Percentiles rank a stretch among this genome's conserved stretches.
Evolutionary conservation across 1,140 invertebrate species (phyloP).

Genomic region (roundworm (Caenorhabditis elegans)): DNA sequence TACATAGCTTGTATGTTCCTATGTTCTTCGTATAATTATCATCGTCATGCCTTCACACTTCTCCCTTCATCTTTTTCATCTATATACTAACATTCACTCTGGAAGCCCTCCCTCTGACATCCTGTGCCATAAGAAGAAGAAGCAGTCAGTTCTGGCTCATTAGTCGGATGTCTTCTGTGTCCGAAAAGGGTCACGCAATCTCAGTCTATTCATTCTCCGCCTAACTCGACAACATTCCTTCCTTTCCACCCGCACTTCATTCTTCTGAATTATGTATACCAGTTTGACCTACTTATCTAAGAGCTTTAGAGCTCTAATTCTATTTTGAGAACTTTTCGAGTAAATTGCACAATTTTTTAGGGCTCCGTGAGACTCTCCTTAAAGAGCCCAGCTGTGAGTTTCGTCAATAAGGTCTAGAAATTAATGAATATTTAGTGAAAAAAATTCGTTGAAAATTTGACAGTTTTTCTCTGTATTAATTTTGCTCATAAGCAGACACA

Average conservation of each 20-base stretch:
- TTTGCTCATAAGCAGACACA: too few relatives aligned
- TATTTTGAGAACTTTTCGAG: too few relatives aligned
- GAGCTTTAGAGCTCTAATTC: too few relatives aligned
- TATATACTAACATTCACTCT: background rate
- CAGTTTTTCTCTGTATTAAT: too few relatives aligned
- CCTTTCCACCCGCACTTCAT: background rate
- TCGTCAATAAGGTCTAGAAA: too few relatives aligned
- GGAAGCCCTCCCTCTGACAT: background rate
- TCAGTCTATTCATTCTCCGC: slow-evolving; percentile 13
- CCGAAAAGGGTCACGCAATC: slow-evolving; percentile 19
- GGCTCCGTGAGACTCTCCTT: too few relatives aligned
- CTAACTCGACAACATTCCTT: background rate
- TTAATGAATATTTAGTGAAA: too few relatives aligned
- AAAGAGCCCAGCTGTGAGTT: too few relatives aligned
- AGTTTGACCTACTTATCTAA: slow-evolving; percentile 13
- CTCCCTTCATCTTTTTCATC: background rate
- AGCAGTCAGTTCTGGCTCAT: slow-evolving; percentile 30
- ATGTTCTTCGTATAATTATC: background rate
- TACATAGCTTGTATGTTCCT: background rate
- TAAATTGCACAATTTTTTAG: too few relatives aligned
- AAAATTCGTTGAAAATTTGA: too few relatives aligned
- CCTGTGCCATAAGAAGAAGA: background rate
- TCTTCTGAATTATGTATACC: slow-evolving; percentile 25
- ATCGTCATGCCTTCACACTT: background rate
- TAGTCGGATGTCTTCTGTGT: background rate